Base-by-base conservation (phyloP, 2,888 invertebrate genomes). In the Lampropteryx suffumata region DNA sequence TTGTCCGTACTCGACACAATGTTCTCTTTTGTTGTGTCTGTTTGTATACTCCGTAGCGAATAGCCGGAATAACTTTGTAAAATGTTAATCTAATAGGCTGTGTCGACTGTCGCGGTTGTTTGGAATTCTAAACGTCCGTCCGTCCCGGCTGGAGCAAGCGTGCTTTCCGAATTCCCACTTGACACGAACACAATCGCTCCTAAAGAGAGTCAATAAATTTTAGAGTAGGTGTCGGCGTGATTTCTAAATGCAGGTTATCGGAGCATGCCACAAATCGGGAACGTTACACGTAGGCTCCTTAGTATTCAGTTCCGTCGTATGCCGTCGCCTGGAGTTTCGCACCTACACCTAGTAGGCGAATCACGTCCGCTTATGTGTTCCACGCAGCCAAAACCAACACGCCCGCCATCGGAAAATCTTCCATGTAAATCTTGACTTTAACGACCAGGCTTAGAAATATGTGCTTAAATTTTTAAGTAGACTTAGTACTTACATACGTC, bases 171-270 rank as follows among this genome's bases (percentile, higher is more conserved):
- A 79, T 78, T 80, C 74, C 73, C 78, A 63, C 64, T 70, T 64
- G 71, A 63, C 43, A 27, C 28, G 62, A 61, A 62, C 69, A 76
- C 75, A 75, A 76, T 82, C 77, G 66, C 75, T 75, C 69, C 65
- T 68, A 83, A 85, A 79, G 81, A 79, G 82, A 82, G 83, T 82
- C 81, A 76, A 85, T 87, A 87, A 86, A 88, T 88, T 86, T 80
- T 69, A 72, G 71, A 83, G 79, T 78, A 81, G 79, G 71, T 77
- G 74, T 71, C 78, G 82, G 86, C 79, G 84, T 86, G 84, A 84
- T 89, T 87, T 85, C 87, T 81, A 81, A 89, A 88, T 88, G 87
- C 84, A 83, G 89, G 89, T 89, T 89, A 90, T 90, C 89, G 84
- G 88, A 82, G 82, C 80, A 84, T 82, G 82, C 82, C 84, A 81